These are phyloP conservation scores for Chionodraco myersi DNA, from an alignment of 2,113 vertebrate species.

Conservation along the genomic window DNA sequence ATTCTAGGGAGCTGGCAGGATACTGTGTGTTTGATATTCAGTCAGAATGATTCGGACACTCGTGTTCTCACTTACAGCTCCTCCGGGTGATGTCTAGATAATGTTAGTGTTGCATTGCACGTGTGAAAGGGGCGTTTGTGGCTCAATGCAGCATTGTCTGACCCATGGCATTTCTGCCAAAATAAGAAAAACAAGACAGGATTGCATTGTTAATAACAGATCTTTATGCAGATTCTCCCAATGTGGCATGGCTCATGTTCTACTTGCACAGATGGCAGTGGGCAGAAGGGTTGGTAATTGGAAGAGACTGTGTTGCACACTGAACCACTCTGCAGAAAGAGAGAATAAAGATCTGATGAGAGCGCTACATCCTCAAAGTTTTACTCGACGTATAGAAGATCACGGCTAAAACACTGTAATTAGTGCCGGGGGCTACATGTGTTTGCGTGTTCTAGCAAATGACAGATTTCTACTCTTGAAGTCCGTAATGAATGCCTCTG, in stretches of 20 bases:
- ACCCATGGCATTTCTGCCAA: background rate
- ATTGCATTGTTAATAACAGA: slow-evolving; percentile 9
- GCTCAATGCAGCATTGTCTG: background rate
- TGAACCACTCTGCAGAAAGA: slow-evolving; percentile 28
- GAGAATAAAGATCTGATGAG: slow-evolving; percentile 27
- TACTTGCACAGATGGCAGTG: slow-evolving; percentile 67
- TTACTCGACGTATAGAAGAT: slow-evolving; percentile 44
- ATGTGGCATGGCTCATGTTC: slow-evolving; percentile 45
- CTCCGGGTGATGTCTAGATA: too few relatives aligned
- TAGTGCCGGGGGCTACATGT: slow-evolving; percentile 47
- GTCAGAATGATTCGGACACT: too few relatives aligned
- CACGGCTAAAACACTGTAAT: slow-evolving; percentile 67
- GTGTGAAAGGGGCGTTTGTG: background rate
- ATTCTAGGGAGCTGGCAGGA: too few relatives aligned
- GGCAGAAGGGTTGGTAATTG: slow-evolving; percentile 69
- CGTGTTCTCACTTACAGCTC: too few relatives aligned
- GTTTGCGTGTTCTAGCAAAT: slow-evolving; percentile 48
- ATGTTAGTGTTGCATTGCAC: too few relatives aligned
- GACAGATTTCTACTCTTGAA: slow-evolving; percentile 51
- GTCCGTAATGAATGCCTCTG: slow-evolving; percentile 67
- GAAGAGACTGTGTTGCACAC: slow-evolving; percentile 29
- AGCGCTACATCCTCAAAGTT: slow-evolving; percentile 14
- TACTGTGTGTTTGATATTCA: too few relatives aligned
- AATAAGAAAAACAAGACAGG: background rate
- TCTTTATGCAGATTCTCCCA: slow-evolving; percentile 18